Percentiles rank a stretch among this genome's conserved stretches.
Conservation (phyloP, 1,140 invertebrate species). For the Pentalonia nigronervosa region DNA sequence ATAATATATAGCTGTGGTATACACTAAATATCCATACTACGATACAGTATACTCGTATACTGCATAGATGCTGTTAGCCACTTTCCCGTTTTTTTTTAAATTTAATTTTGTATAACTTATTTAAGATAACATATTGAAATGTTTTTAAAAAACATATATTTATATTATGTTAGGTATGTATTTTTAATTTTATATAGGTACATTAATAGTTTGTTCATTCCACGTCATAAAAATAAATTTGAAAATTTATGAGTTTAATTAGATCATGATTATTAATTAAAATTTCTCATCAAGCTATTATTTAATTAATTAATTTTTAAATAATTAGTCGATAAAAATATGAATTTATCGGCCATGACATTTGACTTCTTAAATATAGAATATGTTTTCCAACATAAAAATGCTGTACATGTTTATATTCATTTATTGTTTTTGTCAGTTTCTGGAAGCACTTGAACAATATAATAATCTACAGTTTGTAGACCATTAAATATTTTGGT, state of each 20-base stretch:
- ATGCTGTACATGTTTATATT: background rate
- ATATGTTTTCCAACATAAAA: background rate
- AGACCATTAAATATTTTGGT: background rate
- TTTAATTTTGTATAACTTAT: too few relatives aligned
- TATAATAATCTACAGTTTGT: background rate
- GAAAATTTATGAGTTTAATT: background rate
- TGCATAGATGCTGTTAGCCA: too few relatives aligned
- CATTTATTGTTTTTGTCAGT: background rate
- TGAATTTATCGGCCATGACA: background rate
- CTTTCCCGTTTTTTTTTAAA: too few relatives aligned
- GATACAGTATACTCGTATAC: too few relatives aligned
- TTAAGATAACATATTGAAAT: too few relatives aligned
- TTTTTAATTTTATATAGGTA: background rate
- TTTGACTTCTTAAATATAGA: background rate
- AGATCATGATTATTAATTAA: background rate
- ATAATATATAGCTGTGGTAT: too few relatives aligned
- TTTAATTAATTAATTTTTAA: slow-evolving; percentile 22
- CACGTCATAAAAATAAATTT: too few relatives aligned
- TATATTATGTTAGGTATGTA: background rate
- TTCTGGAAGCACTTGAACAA: background rate
- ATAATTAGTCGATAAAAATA: slow-evolving; percentile 21
- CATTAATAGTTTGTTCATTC: background rate
- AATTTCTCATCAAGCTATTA: background rate
- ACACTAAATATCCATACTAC: too few relatives aligned
- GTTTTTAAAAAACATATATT: too few relatives aligned